Evolutionary conservation across 2,113 vertebrate genomes (phyloP), one percentile per base, ranked within the genome.

Genomic region (Erpornis zantholeuca): DNA sequence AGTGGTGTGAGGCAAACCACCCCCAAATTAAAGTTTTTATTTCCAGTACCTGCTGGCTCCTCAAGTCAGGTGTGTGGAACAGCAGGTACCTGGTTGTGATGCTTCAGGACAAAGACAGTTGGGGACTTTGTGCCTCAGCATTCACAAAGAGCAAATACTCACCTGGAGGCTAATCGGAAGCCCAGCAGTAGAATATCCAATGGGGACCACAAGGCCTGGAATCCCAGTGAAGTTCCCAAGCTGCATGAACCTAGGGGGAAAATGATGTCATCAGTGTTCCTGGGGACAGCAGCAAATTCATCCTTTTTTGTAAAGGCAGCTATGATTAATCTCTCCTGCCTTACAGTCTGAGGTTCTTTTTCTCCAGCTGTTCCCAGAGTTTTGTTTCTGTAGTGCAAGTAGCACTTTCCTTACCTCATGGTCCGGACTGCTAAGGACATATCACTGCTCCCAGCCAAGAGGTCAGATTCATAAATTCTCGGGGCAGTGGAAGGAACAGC

Each of bases 181-280:
- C 35, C 97, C 96, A 69, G 70, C 79, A 72, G 68, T 20, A 57
- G 95, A 97, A 75, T 97, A 98, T 53, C 94, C 97, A 82, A 97
- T 33, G 11, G 97, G 97, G 21, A 98, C 90, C 35, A 97, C 97
- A 17, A 98, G 71, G 45, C 92, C 92, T 80, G 97, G 97, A 91
- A 98, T 97, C 24, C 97, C 97, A 79, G 96, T 97, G 40, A 98
- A 94, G 90, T 98, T 98, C 36, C 59, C 96, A 82, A 98, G 95
- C 70, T 98, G 97, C 96, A 97, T 93, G 76, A 92, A 98, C 60
- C 97, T 98, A 65, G 22, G 15, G 56, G 29, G 24, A n/a, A 82
- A 90, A 86, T 83, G 33, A 8, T 57, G 22, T 72, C 4, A 5
- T 82, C 40, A 65, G 45, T 60, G 47, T 52, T 88, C 44, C 64